These are phyloP conservation scores for Denticeps clupeoides DNA, from an alignment of 2,797 vertebrate genomes.

Conservation along the genomic window DNA sequence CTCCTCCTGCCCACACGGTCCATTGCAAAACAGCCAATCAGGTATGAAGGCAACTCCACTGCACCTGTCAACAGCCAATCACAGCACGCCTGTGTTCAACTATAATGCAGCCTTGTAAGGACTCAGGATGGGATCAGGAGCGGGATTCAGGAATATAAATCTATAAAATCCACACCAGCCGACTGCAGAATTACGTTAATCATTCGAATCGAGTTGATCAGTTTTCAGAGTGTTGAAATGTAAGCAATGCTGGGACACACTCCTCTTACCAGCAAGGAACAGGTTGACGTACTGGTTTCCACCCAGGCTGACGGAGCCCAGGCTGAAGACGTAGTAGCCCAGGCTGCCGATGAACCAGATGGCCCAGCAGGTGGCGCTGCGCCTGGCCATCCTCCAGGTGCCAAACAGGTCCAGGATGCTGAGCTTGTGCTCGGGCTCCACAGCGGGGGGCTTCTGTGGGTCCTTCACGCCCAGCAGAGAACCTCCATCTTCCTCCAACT, in stretches of 20 bases:
- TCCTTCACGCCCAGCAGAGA: slow-evolving; percentile 4
- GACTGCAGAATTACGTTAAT: no score
- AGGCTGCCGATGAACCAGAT: slow-evolving; percentile 88
- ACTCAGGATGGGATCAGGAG: no score
- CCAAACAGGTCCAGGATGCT: slow-evolving; percentile 75
- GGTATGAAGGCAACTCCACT: slow-evolving; percentile 80
- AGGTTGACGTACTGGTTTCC: slow-evolving; percentile 85
- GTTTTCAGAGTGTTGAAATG: no score
- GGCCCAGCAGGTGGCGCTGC: slow-evolving; percentile 80
- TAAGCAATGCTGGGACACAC: no score
- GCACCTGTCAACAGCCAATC: slow-evolving; percentile 63
- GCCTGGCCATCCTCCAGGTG: slow-evolving; percentile 66
- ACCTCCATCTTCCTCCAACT: slow-evolving; percentile 28
- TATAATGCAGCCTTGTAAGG: no score
- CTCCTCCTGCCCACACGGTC: slow-evolving; percentile 78
- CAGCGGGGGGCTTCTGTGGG: no score
- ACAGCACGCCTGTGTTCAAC: slow-evolving; percentile 16
- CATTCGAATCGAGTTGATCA: no score
- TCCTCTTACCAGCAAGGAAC: slow-evolving; percentile 73
- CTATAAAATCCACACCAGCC: no score
- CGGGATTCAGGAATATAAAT: no score
- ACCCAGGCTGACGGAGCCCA: slow-evolving; percentile 77
- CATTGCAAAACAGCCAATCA: slow-evolving; percentile 74
- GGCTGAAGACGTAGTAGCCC: slow-evolving; percentile 84
- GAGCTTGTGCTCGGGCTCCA: slow-evolving; percentile 51